These are phyloP conservation scores for Crenichthys baileyi DNA, from an alignment of 2,797 vertebrate genomes.

Conservation along the genomic window DNA sequence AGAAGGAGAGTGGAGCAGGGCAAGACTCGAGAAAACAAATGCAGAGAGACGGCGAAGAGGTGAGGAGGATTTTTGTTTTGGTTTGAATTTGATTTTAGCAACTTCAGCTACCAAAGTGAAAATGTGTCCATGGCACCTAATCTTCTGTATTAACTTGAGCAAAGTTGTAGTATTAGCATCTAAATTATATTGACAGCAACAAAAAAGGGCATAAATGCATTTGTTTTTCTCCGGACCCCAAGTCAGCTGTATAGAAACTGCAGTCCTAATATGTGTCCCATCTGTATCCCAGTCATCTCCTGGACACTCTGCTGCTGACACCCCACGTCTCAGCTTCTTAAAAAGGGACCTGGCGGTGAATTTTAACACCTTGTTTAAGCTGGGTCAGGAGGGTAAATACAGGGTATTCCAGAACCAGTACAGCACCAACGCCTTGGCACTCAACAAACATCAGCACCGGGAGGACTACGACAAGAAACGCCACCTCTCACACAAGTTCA, in stretches of 20 bases:
- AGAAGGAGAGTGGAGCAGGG: conserved; percentile 73
- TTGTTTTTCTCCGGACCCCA: neutral
- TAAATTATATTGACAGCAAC: neutral
- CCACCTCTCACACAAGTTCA: conserved; percentile 98
- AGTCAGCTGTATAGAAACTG: neutral
- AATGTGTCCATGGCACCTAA: neutral
- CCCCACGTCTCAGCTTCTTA: conserved; percentile 79
- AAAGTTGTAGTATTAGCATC: neutral
- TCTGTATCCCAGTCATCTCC: conserved; percentile 83
- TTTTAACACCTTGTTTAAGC: conserved; percentile 89
- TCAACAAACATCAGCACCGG: conserved; percentile 98
- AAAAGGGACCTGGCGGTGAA: conserved; percentile 87
- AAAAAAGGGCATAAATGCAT: neutral
- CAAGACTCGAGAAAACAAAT: conserved; percentile 75
- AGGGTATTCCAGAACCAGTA: conserved; percentile 97
- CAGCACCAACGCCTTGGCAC: conserved; percentile 93
- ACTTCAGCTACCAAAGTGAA: neutral
- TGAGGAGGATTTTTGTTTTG: conserved; percentile 47
- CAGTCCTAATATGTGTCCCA: neutral
- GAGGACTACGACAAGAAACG: conserved; percentile 98
- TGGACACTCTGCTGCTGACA: conserved; percentile 82
- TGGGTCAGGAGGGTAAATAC: conserved; percentile 96
- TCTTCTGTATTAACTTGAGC: neutral
- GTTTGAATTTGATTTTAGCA: neutral
- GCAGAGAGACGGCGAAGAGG: conserved; percentile 90